phyloP scores from a whole-genome alignment of 23 tunicate species.

The Botrylloides violaceus region DNA sequence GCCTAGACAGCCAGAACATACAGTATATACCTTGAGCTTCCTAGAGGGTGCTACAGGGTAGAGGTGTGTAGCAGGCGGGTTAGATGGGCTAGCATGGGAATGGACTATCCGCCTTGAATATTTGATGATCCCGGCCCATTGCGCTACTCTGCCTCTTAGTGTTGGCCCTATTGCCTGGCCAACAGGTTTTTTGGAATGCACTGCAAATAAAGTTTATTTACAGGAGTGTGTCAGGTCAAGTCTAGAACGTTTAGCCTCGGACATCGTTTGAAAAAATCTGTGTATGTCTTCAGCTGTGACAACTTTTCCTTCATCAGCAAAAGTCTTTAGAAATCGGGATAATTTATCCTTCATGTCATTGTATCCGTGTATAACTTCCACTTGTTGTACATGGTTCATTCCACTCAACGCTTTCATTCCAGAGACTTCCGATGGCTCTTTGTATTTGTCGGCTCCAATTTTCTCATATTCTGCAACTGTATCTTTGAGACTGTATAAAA shows the following conservation, averaged over 20 bases:
- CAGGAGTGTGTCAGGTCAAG: slow-evolving; percentile 8
- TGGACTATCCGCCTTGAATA: too few relatives aligned
- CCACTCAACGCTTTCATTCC: slow-evolving; percentile 23
- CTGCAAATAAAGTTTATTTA: too few relatives aligned
- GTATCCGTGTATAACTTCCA: slow-evolving; percentile 64
- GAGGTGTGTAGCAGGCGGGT: too few relatives aligned
- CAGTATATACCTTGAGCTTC: too few relatives aligned
- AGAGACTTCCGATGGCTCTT: slow-evolving; percentile 12
- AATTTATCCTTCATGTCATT: slow-evolving; percentile 55
- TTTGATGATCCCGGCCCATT: too few relatives aligned
- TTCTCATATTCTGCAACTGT: slow-evolving; percentile 67
- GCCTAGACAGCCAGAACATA: too few relatives aligned
- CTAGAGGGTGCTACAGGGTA: too few relatives aligned
- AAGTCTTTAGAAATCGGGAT: slow-evolving; percentile 32
- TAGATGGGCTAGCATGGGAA: too few relatives aligned
- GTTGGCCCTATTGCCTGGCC: too few relatives aligned
- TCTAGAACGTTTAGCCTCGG: slow-evolving; percentile 1
- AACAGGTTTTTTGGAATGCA: too few relatives aligned
- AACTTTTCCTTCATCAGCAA: slow-evolving; percentile 65
- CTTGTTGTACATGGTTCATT: slow-evolving; percentile 47
- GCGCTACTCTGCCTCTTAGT: too few relatives aligned
- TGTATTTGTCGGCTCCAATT: slow-evolving; percentile 28
- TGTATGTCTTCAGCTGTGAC: slow-evolving; percentile 59
- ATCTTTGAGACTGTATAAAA: slow-evolving; percentile 43
- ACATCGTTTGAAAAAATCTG: slow-evolving; percentile 34